Percentiles rank a stretch among this genome's conserved stretches.
Evolutionary conservation across 1,140 invertebrate genomes (phyloP).

Genomic region (Eubasilissa regina): DNA sequence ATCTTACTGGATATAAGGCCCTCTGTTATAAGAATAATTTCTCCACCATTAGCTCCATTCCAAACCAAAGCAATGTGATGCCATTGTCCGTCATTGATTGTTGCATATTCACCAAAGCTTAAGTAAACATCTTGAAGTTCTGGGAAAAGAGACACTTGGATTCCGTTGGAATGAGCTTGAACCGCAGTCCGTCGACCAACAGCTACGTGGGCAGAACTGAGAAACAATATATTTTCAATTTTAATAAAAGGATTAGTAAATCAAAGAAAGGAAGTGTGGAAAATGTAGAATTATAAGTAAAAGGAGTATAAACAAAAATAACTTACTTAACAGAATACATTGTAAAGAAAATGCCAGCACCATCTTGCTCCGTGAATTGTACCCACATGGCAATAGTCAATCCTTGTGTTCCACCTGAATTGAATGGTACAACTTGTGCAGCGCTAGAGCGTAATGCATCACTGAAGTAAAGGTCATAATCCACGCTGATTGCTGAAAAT

Average conservation of each 20-base stretch:
- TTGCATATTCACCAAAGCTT: constrained; percentile 92
- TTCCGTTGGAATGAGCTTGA: constrained; percentile 91
- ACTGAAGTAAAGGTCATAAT: constrained; percentile 96
- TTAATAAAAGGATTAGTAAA: neutral
- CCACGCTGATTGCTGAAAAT: constrained; percentile 89
- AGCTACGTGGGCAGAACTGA: constrained; percentile 84
- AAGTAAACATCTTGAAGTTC: constrained; percentile 92
- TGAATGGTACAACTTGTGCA: constrained; percentile 91
- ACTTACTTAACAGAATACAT: constrained; percentile 88
- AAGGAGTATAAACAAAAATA: neutral
- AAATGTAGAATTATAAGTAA: neutral
- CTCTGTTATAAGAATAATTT: constrained; percentile 91
- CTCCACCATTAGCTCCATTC: constrained; percentile 88
- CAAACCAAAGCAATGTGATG: constrained; percentile 96
- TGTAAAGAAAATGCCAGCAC: constrained; percentile 94
- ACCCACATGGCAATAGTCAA: constrained; percentile 97
- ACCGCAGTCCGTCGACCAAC: constrained; percentile 85
- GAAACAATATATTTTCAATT: constrained; percentile 16
- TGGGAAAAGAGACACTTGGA: constrained; percentile 90
- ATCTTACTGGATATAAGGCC: constrained; percentile 92
- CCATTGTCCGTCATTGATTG: constrained; percentile 96
- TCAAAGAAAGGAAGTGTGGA: neutral
- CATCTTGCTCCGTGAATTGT: constrained; percentile 91
- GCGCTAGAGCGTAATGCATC: constrained; percentile 91
- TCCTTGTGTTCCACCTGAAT: constrained; percentile 81